Evolutionary conservation across 2,113 vertebrate genomes (phyloP).

Genomic region (Aegithalos caudatus): DNA sequence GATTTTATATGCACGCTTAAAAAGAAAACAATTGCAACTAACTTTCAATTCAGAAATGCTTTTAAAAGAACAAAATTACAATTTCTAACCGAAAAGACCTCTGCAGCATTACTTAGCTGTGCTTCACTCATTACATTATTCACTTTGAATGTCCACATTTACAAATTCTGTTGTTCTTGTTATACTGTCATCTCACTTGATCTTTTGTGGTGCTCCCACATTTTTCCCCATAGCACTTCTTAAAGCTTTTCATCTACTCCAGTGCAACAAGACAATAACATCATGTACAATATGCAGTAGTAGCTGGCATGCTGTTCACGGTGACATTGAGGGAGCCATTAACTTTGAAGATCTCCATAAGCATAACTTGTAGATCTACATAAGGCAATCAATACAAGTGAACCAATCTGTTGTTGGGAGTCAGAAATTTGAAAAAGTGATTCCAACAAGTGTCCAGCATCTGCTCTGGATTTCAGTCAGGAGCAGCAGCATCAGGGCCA

Average conservation of each 20-base stretch:
- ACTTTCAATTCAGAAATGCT: not conserved
- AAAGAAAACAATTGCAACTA: not conserved
- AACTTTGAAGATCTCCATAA: not conserved
- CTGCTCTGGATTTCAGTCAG: not conserved
- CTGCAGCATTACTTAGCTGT: not conserved
- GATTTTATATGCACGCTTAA: not conserved
- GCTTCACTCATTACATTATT: not conserved
- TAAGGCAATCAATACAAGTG: not conserved
- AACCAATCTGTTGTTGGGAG: not conserved
- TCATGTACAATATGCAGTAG: not conserved
- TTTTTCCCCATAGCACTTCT: not conserved
- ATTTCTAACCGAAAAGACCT: not conserved
- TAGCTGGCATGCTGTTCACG: not conserved
- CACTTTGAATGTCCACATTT: not conserved
- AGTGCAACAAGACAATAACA: not conserved
- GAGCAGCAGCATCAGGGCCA: not conserved
- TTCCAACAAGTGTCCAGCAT: not conserved
- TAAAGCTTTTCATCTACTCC: not conserved
- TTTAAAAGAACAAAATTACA: not conserved
- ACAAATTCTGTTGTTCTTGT: not conserved
- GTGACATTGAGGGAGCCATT: not conserved
- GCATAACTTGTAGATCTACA: not conserved
- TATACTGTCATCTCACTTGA: not conserved
- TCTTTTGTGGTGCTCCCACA: not conserved
- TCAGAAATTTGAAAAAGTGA: not conserved